Base-by-base conservation (phyloP, 2,888 invertebrate genomes). In the Drosophila mercatorum region DNA sequence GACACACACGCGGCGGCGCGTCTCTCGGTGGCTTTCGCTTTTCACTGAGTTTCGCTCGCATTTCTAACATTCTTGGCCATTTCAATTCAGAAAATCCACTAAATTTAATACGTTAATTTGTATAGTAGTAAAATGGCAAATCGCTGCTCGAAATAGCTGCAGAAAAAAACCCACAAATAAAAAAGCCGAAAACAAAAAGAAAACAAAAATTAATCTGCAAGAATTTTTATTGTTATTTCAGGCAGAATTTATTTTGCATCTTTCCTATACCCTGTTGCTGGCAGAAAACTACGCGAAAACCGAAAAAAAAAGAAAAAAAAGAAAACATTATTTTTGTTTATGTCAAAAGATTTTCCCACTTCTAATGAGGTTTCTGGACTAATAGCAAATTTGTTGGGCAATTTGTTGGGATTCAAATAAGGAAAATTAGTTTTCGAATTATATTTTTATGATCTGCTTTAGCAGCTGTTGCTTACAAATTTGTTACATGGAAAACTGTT, bases 71-170 rank as follows among this genome's bases (percentile, higher is more conserved):
- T 77, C 74, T 83, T 87, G 75, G 84, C 74, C 83, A 88, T 89
- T 89, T 83, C 75, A 88, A 34, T 66, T 76, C 53, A 60, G 79
- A 68, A 73, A 73, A 31, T 74, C 74, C 68, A 81, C 84, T 88
- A 83, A 81, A 84, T 86, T 83, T 78, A 83, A 86, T 72, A 74
- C 81, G 68, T 83, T 78, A 72, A 86, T 83, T 86, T 83, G 68
- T 65, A 56, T 62, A 59, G 34, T 63, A 40, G 38, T 44, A 69
- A 77, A 82, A 69, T 78, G 72, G 83, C 76, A 83, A 59, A 77
- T 51, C 59, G 40, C n/a, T 55, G 41, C 81, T 68, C 57, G 64
- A 83, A 89, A 83, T 87, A 87, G 83, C 17, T 47, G 70, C 57
- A 44, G 38, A 12, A 40, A 17, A 63, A 22, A 22, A 2, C 22